Percentiles rank a stretch among this genome's conserved stretches.
Conservation (phyloP, 2,113 vertebrate genomes). For the Pituophis catenifer region DNA sequence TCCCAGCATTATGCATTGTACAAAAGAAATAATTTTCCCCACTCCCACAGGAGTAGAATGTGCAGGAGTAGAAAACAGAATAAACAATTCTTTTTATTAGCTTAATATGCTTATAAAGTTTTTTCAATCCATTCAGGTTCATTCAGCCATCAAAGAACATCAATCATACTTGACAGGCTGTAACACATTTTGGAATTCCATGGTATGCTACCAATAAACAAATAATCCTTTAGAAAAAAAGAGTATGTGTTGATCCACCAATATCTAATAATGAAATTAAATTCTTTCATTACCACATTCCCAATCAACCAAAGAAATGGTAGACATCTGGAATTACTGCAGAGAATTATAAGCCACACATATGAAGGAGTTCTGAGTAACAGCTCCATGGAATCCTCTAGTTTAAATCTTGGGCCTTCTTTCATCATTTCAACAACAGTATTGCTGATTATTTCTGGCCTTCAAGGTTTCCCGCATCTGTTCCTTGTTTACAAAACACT, state of each 20-base stretch:
- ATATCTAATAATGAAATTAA: not conserved
- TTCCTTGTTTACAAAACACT: not conserved
- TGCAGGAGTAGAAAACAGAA: slow-evolving; percentile 12
- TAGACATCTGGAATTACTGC: not conserved
- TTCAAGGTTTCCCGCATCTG: not conserved
- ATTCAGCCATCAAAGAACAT: slow-evolving; percentile 19
- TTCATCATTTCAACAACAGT: not conserved
- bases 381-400: not conserved
- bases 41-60: slow-evolving; percentile 18
- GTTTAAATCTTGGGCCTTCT: not conserved
- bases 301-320: not conserved
- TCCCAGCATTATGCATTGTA: not conserved
- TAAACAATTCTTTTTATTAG: slow-evolving; percentile 8
- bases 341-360: not conserved
- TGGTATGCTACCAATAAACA: slow-evolving; percentile 6
- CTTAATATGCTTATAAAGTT: slow-evolving; percentile 17
- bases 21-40: not conserved
- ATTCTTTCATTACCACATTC: not conserved
- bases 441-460: not conserved
- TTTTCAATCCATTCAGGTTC: slow-evolving; percentile 13
- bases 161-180: not conserved
- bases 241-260: not conserved
- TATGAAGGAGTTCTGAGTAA: not conserved
- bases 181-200: slow-evolving; percentile 15
- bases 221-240: not conserved